These are phyloP conservation scores for Protophormia terraenovae DNA, from an alignment of 2,888 invertebrate species.

Conservation along the genomic window DNA sequence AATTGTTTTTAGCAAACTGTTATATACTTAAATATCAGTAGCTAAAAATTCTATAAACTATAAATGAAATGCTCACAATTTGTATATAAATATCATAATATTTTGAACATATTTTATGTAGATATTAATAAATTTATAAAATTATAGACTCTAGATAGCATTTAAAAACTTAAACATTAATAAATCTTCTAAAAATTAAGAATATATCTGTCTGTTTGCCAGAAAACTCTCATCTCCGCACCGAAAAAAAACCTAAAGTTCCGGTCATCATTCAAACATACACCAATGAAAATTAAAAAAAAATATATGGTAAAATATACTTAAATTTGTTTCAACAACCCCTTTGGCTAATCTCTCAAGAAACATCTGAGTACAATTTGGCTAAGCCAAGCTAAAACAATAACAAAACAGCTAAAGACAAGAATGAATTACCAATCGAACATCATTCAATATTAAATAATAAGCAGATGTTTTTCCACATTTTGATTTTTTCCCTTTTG, in stretches of 20 bases:
- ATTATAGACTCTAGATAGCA: not conserved
- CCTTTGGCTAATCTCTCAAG: conserved; percentile 68
- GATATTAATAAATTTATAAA: not conserved
- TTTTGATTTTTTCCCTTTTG: conserved; percentile 16
- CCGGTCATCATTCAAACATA: conserved; percentile 58
- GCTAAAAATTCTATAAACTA: too few species aligned
- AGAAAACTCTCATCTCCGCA: not conserved
- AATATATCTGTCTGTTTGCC: not conserved
- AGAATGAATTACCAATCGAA: conserved; percentile 62
- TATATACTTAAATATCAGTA: too few species aligned
- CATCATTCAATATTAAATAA: conserved; percentile 61
- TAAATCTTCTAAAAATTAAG: conserved; percentile 18
- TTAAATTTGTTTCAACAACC: conserved; percentile 65
- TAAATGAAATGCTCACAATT: too few species aligned
- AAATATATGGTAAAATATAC: conserved; percentile 21
- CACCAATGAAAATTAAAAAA: conserved; percentile 16
- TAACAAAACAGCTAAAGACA: conserved; percentile 27
- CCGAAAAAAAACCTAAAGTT: conserved; percentile 41
- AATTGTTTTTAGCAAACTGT: too few species aligned
- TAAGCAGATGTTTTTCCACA: conserved; percentile 70
- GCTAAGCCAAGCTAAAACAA: conserved; percentile 51
- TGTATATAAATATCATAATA: too few species aligned
- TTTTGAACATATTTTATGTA: too few species aligned
- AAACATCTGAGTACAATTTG: conserved; percentile 70
- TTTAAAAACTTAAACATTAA: not conserved